Base-by-base conservation (phyloP, 2,888 invertebrate species). In the Andrena camellia region DNA sequence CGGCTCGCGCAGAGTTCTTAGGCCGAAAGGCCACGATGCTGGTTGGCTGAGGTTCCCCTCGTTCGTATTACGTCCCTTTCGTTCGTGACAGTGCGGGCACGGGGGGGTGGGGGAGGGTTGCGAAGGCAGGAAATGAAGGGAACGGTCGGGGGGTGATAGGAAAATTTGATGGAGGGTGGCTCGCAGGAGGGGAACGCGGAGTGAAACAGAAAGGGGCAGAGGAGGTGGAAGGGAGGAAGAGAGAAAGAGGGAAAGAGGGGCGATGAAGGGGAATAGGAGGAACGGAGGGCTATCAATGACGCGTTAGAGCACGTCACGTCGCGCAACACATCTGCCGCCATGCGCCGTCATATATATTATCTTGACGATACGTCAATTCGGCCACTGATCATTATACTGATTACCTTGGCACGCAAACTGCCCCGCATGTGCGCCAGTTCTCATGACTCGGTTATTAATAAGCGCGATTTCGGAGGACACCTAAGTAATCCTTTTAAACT, bases 151-250 rank as follows among this genome's bases (percentile, higher is more conserved):
- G 92, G 91, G 91, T 91, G 93, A 93, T 93, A 93, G 93, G 93
- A 93, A 93, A 93, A 93, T 93, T 94, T 93, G 93, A 93, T 90
- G 91, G 90, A 91, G 92, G 93, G 92, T 90, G 88, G 89, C 90
- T 35, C 67, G 76, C 78, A 71, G 66, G 77, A 63, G 76, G 69
- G 63, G 35, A 57, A 13, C 6, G 62, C 35, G 69, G 42, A 71
- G 63, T 75, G 52, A 59, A 31, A 62, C 35, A 48, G 83, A 52
- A 54, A 75, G 7, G 54, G 73, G 20, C 68, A 63, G 67, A 54
- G 66, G 59, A 42, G 72, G 33, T 60, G 50, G 66, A 23, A 7
- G 54, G 20, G n/a, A 23, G 77, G 60, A 59, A 59, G 29, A 75
- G 81, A 78, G 70, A 73, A 63, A 23, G 60, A 67, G 78, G 79